Evolutionary conservation across 2,888 invertebrate species (phyloP).

Genomic region (Eupeodes latifasciatus): DNA sequence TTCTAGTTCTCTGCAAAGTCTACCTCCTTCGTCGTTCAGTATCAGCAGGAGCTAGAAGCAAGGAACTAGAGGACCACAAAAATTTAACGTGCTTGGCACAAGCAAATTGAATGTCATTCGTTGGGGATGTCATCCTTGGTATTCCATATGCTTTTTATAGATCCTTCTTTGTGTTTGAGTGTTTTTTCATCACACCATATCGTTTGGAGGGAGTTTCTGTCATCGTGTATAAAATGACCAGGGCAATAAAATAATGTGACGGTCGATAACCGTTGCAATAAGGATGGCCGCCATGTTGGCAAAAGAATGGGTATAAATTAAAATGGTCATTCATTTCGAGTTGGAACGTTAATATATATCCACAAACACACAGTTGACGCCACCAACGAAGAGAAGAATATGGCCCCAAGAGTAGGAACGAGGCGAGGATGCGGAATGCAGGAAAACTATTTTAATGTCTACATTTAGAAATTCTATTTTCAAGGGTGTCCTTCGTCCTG

Average conservation of each 20-base stretch:
- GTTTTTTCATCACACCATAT: conserved; percentile 35
- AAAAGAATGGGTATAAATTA: conserved; percentile 30
- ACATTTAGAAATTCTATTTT: conserved; percentile 34
- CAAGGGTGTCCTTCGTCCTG: conserved; percentile 22
- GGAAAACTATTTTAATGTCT: conserved; percentile 42
- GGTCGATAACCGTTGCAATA: conserved; percentile 53
- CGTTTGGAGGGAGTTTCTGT: not conserved
- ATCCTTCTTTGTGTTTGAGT: conserved; percentile 30
- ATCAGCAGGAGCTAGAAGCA: not conserved
- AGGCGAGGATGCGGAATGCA: not conserved
- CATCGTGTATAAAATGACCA: conserved; percentile 44
- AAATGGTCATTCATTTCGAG: conserved; percentile 42
- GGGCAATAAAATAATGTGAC: conserved; percentile 63
- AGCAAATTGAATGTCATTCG: conserved; percentile 71
- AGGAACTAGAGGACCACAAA: conserved; percentile 24
- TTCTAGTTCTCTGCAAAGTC: not conserved
- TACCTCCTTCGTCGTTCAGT: not conserved
- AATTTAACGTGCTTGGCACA: conserved; percentile 41
- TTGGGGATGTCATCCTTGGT: conserved; percentile 55
- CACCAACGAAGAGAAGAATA: too few species aligned
- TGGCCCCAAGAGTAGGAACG: not conserved
- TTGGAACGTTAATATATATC: conserved; percentile 3
- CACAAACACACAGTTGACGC: not conserved
- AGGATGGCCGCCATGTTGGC: conserved; percentile 7
- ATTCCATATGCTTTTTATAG: conserved; percentile 31